phyloP scores from a whole-genome alignment of 2,113 vertebrate genomes.

The Rostratula benghalensis region DNA sequence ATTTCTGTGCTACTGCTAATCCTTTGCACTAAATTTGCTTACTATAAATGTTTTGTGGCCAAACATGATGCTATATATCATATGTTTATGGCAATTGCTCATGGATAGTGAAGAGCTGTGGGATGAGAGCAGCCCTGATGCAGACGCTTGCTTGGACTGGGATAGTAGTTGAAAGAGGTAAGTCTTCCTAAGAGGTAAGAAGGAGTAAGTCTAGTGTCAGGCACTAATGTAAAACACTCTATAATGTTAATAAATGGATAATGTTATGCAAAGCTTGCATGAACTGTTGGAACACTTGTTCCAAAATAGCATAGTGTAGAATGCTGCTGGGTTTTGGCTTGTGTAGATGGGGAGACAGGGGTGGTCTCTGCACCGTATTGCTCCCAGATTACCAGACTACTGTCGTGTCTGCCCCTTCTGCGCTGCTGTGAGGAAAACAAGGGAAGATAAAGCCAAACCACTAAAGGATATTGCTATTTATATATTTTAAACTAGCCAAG shows the following conservation, averaged over 20 bases:
- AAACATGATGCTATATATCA: accelerated
- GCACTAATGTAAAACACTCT: not conserved
- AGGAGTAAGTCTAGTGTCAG: not conserved
- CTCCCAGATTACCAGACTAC: accelerated
- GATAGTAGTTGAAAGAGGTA: not conserved
- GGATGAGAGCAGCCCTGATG: not conserved
- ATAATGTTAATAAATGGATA: not conserved
- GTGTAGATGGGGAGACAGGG: too few species aligned
- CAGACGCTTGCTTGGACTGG: not conserved
- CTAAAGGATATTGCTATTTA: not conserved
- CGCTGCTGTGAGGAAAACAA: not conserved
- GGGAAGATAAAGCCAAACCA: not conserved
- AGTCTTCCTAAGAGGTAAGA: not conserved
- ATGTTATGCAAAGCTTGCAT: accelerated
- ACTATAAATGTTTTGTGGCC: not conserved
- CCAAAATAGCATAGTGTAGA: not conserved
- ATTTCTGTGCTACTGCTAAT: not conserved
- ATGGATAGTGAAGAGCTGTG: not conserved
- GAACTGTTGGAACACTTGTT: not conserved
- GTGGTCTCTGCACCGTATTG: not conserved
- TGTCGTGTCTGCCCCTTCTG: not conserved
- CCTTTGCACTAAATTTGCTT: not conserved
- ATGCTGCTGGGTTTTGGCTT: not conserved
- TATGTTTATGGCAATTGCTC: not conserved
- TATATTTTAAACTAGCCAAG: not conserved